Conservation (phyloP, 2,113 vertebrate species). For the Charina bottae region DNA sequence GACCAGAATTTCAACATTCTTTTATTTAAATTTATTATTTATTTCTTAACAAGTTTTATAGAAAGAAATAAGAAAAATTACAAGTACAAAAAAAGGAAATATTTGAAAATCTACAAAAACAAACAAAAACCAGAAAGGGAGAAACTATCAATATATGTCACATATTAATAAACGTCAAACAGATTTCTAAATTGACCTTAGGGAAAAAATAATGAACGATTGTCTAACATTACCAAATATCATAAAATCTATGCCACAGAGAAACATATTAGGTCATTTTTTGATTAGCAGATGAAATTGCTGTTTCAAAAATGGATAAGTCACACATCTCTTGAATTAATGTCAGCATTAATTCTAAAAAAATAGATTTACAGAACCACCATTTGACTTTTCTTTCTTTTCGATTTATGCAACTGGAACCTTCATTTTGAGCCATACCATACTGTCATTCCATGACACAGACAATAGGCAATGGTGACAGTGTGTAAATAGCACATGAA, state of each 20-base stretch:
- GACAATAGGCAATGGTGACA: neutral
- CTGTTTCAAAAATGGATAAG: neutral
- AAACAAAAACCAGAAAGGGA: neutral
- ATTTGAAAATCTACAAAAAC: neutral
- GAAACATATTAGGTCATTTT: neutral
- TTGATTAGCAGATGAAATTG: neutral
- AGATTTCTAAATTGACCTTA: neutral
- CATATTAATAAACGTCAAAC: neutral
- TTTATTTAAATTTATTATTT: neutral
- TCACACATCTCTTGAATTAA: neutral
- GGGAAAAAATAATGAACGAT: neutral
- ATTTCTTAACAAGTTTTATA: neutral
- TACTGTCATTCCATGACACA: neutral
- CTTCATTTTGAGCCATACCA: neutral
- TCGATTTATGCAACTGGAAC: neutral
- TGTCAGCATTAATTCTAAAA: neutral
- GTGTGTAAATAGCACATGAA: neutral
- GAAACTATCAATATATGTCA: neutral
- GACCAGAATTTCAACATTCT: neutral
- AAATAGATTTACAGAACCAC: neutral
- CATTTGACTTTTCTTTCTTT: neutral
- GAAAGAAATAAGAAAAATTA: neutral
- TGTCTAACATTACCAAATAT: neutral
- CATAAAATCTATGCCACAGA: neutral
- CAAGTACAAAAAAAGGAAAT: neutral